Base-by-base conservation (phyloP, 2,888 invertebrate genomes). In the Anthrax anthrax region DNA sequence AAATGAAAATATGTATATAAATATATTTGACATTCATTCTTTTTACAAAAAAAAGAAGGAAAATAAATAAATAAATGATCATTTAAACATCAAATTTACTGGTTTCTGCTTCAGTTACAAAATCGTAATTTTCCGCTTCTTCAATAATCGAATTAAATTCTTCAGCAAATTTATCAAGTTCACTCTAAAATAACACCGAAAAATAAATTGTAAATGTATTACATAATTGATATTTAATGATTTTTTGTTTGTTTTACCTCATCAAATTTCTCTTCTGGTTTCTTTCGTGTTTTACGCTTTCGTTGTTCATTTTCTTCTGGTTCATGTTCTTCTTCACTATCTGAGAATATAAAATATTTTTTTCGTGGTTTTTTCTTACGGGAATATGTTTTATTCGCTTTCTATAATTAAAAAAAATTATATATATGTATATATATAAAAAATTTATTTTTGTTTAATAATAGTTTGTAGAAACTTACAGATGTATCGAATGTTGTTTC, bases 111-210 rank as follows among this genome's bases (percentile, higher is more conserved):
- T 65, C 65, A 27, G 64, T 49, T n/a, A 60, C 44, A 6, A 66
- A 16, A 18, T 62, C 49, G 51, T 58, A 67, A n/a, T 59, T 50
- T 6, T 61, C 59, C 9, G 64, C 62, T 48, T 67, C 64, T 36
- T 58, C 55, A 39, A 62, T 63, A 57, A 65, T 57, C 44, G 58
- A 55, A 46, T 64, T 64, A 45, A 66, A 66, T 37, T 63, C 60
- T n/a, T 56, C 52, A 6, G 59, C 52, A 39, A 61, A 67, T 9
- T 58, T 50, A 1, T 57, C 44, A 5, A 67, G 37, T 19, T 60
- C 57, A 3, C 48, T 47, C 54, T 55, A 39, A 10, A 48, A 53
- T 37, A 36, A 41, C 27, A 42, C 18, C 34, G 8, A 41, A 39
- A 38, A 34, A 5, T 9, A 27, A 27, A 27, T n/a, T n/a, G n/a